Conservation (phyloP, 2,888 invertebrate genomes). For the Leptarthrus brevirostris region DNA sequence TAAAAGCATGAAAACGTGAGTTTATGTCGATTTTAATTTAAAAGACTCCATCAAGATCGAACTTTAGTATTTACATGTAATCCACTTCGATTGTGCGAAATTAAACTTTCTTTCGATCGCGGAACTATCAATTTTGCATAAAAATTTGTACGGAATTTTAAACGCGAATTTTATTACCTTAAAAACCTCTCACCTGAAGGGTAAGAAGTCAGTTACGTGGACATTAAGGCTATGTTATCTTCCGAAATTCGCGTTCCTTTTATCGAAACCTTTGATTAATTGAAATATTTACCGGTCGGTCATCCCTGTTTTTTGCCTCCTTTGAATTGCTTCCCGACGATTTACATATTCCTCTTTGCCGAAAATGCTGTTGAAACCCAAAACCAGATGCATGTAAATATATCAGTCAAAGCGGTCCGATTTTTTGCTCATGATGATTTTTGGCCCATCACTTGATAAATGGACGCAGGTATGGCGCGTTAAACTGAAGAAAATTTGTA, state of each 20-base stretch:
- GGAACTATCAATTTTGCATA: constrained; percentile 14
- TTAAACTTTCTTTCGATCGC: not conserved
- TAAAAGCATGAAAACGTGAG: not conserved
- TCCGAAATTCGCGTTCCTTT: constrained; percentile 33
- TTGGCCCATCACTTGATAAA: not conserved
- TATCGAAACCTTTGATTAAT: constrained; percentile 35
- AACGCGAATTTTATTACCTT: constrained; percentile 3
- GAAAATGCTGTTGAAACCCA: not conserved
- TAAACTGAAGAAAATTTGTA: constrained; percentile 14
- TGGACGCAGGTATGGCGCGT: not conserved
- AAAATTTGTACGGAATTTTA: constrained; percentile 18
- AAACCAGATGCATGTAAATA: not conserved
- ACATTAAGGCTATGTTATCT: constrained; percentile 15
- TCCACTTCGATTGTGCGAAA: not conserved
- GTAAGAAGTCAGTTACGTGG: not conserved
- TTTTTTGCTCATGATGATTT: not conserved
- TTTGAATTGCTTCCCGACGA: not conserved
- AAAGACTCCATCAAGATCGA: not conserved
- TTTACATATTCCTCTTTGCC: not conserved
- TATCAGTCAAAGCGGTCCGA: not conserved
- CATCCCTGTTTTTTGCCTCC: not conserved
- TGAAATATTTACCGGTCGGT: constrained; percentile 19
- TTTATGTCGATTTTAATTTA: not conserved
- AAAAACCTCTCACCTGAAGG: constrained; percentile 5
- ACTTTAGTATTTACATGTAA: constrained; percentile 2